Evolutionary conservation across 2,888 invertebrate genomes (phyloP), one percentile per base, ranked within the genome.

Genomic region (Trypoxylon attenuatum): DNA sequence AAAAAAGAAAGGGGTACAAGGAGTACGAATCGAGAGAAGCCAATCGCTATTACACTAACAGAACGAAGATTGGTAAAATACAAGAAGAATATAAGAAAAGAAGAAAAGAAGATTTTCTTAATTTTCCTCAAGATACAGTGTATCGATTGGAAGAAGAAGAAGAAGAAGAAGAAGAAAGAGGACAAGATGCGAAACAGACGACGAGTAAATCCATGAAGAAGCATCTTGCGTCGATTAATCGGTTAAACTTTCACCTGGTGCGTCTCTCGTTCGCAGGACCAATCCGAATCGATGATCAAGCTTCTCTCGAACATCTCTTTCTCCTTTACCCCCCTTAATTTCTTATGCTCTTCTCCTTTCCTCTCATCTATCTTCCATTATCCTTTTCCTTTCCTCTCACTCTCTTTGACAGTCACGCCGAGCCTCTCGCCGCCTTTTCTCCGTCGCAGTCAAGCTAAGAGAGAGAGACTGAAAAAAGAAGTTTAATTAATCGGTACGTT

Each of bases 121-220:
- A n/a, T n/a, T n/a, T n/a, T n/a, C n/a, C n/a, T n/a, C n/a, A n/a
- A n/a, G n/a, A n/a, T n/a, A n/a, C n/a, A n/a, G n/a, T n/a, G n/a
- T n/a, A n/a, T n/a, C n/a, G n/a, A n/a, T n/a, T n/a, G n/a, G 33
- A 10, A 22, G 25, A n/a, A 19, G n/a, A 29, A 29, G 38, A 47
- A 18, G 2, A 50, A 47, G 22, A 33, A 19, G 25, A 16, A 22
- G 33, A 21, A 16, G 23, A 33, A 19, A 50, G 41, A 5, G 46
- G 46, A 50, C 23, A 25, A 22, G 39, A 29, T 18, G 25, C 42
- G 50, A 39, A 15, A 16, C n/a, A n/a, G 50, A 52, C 13, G 27
- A 52, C 1, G 51, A 38, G n/a, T 33, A 45, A 13, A 63, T 45
- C n/a, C n/a, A n/a, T n/a, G 51, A 46, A 13, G 23, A 21, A 42